A percentile compares a stretch with the other conserved stretches of the same genome.
Conservation (phyloP, 2,888 invertebrate species). For the Blastobasis lacticolella region DNA sequence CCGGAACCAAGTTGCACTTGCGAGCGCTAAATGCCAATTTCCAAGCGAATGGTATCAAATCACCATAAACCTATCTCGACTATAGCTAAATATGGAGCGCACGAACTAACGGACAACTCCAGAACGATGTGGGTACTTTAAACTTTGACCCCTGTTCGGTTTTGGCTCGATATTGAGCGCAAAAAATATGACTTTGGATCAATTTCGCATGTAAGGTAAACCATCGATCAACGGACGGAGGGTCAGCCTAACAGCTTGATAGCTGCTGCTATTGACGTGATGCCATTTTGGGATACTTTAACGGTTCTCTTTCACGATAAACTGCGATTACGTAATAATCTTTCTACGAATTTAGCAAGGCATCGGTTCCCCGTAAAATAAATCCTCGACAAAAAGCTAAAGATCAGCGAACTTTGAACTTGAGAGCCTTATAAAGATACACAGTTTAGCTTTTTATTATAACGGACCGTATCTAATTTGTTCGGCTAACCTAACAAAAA, state of each 20-base stretch:
- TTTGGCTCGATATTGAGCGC: constrained; percentile 35
- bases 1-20: constrained; percentile 30
- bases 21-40: constrained; percentile 59
- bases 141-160: constrained; percentile 34
- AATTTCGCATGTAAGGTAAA: constrained; percentile 8
- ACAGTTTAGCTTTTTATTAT: no score
- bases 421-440: no score
- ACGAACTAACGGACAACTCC: constrained; percentile 48
- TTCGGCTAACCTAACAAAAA: no score
- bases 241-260: background rate
- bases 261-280: background rate
- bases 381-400: no score
- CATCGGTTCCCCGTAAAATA: background rate
- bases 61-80: constrained; percentile 64
- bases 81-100: constrained; percentile 54
- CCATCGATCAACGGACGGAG: background rate
- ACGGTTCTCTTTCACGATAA: background rate
- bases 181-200: constrained; percentile 34
- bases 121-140: constrained; percentile 38
- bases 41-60: constrained; percentile 67
- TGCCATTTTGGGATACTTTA: background rate
- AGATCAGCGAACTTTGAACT: no score
- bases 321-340: background rate
- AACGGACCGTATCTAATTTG: no score
- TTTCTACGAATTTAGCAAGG: background rate